Conservation (phyloP, 2,113 vertebrate genomes). For the Alligator sinensis region DNA sequence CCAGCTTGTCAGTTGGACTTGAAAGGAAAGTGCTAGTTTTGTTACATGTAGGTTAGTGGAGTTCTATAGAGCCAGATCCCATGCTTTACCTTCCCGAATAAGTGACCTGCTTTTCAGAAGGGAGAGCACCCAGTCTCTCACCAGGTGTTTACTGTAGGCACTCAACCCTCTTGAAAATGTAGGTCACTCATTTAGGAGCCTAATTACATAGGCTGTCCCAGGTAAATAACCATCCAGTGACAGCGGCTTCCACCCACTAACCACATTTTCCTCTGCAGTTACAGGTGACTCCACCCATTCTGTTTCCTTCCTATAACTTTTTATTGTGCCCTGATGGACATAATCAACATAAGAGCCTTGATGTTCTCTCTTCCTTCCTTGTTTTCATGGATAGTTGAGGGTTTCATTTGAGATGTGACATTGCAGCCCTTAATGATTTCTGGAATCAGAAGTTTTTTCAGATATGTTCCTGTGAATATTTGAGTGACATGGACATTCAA, state of each 20-base stretch:
- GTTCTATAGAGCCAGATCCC: background rate
- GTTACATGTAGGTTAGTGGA: rapidly evolving
- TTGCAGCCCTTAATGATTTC: background rate
- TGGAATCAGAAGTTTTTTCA: background rate
- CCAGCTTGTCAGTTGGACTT: background rate
- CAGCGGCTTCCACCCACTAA: background rate
- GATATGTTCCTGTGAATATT: background rate
- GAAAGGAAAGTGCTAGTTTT: background rate
- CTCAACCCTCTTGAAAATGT: constrained; percentile 39
- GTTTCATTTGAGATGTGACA: background rate
- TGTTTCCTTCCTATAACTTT: background rate
- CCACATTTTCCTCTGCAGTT: background rate
- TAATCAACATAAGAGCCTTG: background rate
- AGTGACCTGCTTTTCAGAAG: background rate
- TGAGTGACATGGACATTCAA: background rate
- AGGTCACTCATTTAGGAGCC: background rate
- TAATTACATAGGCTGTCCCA: background rate
- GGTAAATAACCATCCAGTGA: constrained; percentile 11
- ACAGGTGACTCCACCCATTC: rapidly evolving
- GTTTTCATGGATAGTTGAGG: background rate
- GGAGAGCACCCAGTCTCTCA: background rate
- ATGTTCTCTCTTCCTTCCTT: background rate
- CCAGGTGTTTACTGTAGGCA: background rate
- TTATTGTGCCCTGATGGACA: background rate
- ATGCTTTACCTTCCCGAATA: background rate